Conservation (phyloP, 2,797 vertebrate genomes). For the Perdix hodgsoniae region DNA sequence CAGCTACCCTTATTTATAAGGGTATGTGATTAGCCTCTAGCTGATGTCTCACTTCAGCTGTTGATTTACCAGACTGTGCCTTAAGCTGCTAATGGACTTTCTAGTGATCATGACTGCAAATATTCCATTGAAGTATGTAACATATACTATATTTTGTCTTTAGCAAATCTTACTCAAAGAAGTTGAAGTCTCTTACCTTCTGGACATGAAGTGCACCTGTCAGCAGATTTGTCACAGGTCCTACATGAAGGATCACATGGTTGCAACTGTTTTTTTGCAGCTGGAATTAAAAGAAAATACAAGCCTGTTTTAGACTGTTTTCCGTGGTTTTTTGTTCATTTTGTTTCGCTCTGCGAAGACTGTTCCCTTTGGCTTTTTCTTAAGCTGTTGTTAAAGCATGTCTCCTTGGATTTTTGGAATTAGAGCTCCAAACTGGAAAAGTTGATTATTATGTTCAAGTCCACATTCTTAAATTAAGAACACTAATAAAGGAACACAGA, state of each 20-base stretch:
- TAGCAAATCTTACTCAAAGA: neutral
- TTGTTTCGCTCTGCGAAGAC: neutral
- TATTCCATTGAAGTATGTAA: neutral
- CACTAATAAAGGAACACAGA: neutral
- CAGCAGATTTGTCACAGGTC: constrained; percentile 81
- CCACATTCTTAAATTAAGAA: neutral
- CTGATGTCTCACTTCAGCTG: neutral
- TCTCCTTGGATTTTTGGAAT: neutral
- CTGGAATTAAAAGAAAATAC: constrained; percentile 70
- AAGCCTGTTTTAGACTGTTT: neutral
- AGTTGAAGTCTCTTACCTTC: constrained; percentile 81
- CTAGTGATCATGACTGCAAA: neutral
- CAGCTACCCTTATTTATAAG: neutral
- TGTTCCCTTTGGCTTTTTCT: neutral
- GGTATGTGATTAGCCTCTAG: neutral
- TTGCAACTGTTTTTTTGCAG: constrained; percentile 43
- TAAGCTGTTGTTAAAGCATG: neutral
- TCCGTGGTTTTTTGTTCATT: neutral
- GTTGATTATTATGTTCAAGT: neutral
- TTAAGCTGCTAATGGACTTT: neutral
- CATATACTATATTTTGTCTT: neutral
- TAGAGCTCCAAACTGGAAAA: neutral
- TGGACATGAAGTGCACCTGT: constrained; percentile 85
- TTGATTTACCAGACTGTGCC: neutral
- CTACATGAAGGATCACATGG: constrained; percentile 84